phyloP scores from a whole-genome alignment of 2,113 vertebrate species.

The Carollia perspicillata region DNA sequence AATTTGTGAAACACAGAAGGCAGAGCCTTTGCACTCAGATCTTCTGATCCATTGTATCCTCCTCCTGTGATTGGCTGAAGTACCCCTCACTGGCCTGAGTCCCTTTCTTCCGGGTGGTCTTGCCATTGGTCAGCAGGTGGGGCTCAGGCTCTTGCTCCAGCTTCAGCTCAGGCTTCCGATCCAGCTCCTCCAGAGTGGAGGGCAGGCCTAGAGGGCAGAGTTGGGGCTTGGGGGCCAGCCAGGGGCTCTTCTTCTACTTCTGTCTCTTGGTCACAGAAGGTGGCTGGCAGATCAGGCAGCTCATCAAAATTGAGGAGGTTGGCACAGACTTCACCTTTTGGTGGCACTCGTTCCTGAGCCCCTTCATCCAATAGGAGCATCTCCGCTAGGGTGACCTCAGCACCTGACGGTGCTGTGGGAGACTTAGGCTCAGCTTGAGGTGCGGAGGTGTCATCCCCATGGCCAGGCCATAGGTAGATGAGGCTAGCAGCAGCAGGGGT shows the following conservation, averaged over 20 bases:
- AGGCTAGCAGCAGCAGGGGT: constrained; percentile 78
- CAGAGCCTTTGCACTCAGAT: constrained; percentile 90
- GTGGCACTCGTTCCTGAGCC: constrained; percentile 64
- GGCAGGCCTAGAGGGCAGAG: constrained; percentile 71
- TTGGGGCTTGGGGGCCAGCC: constrained; percentile 83
- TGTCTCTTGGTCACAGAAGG: constrained; percentile 84
- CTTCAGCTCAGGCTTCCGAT: constrained; percentile 72
- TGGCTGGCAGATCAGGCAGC: constrained; percentile 87
- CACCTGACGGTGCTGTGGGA: constrained; percentile 69
- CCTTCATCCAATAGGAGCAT: constrained; percentile 63
- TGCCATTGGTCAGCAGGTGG: constrained; percentile 93
- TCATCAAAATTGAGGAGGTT: constrained; percentile 94
- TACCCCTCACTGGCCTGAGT: constrained; percentile 96
- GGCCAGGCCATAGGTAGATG: constrained; percentile 90
- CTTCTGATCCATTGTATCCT: constrained; percentile 92
- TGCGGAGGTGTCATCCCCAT: constrained; percentile 59
- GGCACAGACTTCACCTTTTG: constrained; percentile 60
- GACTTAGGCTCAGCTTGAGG: constrained; percentile 68
- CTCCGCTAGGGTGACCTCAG: constrained; percentile 69
- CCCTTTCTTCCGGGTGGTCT: constrained; percentile 91
- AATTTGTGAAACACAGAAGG: constrained; percentile 95
- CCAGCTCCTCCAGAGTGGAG: constrained; percentile 71
- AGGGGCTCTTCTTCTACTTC: constrained; percentile 82
- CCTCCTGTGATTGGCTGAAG: constrained; percentile 97
- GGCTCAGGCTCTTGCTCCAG: constrained; percentile 79